Base-by-base conservation (phyloP, 2,888 invertebrate species). In the Eucriotettix oculatus region DNA sequence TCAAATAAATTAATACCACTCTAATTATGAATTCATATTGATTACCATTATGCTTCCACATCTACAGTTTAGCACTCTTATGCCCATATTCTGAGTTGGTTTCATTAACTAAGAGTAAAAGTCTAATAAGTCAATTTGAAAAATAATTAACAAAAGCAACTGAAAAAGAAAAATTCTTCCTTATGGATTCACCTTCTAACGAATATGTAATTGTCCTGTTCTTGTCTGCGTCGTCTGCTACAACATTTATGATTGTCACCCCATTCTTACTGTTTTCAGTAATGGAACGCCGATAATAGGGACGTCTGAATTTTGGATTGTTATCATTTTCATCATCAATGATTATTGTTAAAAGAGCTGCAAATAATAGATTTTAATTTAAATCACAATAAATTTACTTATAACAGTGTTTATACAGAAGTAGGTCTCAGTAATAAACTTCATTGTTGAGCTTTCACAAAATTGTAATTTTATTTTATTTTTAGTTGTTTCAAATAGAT, bases 321-420 rank as follows among this genome's bases (percentile, higher is more conserved):
- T 94, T 94, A 68, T 95, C 94, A 68, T 95, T 94, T 60, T 89
- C 88, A 70, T 94, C 94, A 59, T 86, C 84, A 10, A 94, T 79
- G 29, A 84, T 75, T 53, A 94, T 81, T 7, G 83, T 86, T 10
- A 94, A 75, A 1, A 81, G 82, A 0, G 85, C 86, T 75, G 75
- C 61, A 72, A 69, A 57, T 16, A 57, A 63, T 60, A 60, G 40
- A 42, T 42, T 17, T 5, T 48, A 12, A 16, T 48, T 48, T 11
- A 61, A 42, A 54, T 56, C 14, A 40, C 0, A 57, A 42, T 16
- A 17, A 9, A 10, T 53, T 16, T 14, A 16, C 11, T 56, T 9
- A 44, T 56, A 58, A 54, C 43, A 58, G 10, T 41, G 11, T 1
- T 40, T 14, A 10, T n/a, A 11, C 41, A 9, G 11, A n/a, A 42